Base-by-base conservation (phyloP, 2,888 invertebrate species). In the Drosophila acutilabella region DNA sequence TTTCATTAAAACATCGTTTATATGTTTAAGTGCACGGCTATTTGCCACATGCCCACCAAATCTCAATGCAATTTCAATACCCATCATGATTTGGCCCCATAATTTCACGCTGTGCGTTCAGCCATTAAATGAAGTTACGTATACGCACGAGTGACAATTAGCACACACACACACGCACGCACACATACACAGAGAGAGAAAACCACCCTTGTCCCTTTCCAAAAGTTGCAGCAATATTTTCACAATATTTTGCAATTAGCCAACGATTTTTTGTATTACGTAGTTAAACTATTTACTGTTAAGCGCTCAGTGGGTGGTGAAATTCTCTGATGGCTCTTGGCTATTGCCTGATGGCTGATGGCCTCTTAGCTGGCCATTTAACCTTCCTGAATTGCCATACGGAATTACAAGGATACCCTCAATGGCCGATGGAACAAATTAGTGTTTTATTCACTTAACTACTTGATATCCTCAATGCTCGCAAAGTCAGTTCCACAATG, bases 191-290 rank as follows among this genome's bases (percentile, higher is more conserved):
- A 30, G 18, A 47, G 14, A n/a, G 8, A 33, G 36, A 47, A 14
- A 54, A 30, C 13, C 8, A 51, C 30, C n/a, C 8, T 40, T 33
- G 36, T 52, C 52, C 61, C 45, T 8, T 48, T 59, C 48, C 64
- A 54, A 62, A 51, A 53, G 30, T 65, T 58, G 33, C 38, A 56
- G 11, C 54, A 62, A 60, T 59, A 80, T 77, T 67, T 72, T 53
- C 64, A 50, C 84, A 61, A 72, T 78, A 71, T 64, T 76, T 83
- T 67, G 76, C 85, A 83, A 83, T 87, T 83, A 83, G 82, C 72
- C 16, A 54, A 41, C 68, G 88, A 84, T 77, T 84, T 84, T 74
- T 66, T 62, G 40, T 53, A 65, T 76, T 79, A 67, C 64, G 65
- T 62, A 64, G 74, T 74, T 79, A 66, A 85, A 74, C 73, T 76